Evolutionary conservation across 1,140 invertebrate genomes (phyloP).

Genomic region (Helicoverpa zea): DNA sequence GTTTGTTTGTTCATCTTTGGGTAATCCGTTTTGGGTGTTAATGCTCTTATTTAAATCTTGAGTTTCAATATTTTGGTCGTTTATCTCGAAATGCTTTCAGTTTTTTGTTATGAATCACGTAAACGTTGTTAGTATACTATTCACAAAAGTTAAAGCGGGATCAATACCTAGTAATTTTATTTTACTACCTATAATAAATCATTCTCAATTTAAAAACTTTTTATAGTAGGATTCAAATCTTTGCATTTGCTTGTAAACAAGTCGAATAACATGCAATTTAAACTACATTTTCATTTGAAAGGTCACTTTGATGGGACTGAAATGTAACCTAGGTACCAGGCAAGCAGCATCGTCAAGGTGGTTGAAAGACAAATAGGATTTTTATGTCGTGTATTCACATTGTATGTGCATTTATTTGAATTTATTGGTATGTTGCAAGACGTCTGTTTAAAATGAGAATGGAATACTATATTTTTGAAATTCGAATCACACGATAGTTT

Average conservation of each 20-base stretch:
- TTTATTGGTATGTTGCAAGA: background rate
- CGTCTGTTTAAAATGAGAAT: background rate
- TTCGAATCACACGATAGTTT: too few species aligned
- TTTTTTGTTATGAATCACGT: too few species aligned
- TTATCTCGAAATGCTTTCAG: too few species aligned
- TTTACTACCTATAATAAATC: too few species aligned
- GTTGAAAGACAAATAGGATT: background rate
- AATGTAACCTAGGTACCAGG: slow-evolving; percentile 25
- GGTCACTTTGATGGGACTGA: background rate
- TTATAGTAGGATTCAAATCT: background rate
- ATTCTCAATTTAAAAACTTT: background rate
- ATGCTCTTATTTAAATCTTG: too few species aligned
- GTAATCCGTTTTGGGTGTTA: too few species aligned
- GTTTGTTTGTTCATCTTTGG: background rate
- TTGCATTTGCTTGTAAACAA: background rate
- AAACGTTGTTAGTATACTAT: too few species aligned
- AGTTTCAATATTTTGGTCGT: too few species aligned
- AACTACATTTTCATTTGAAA: background rate
- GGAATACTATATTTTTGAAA: too few species aligned
- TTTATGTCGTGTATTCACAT: background rate
- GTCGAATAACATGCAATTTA: background rate
- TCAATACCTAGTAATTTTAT: too few species aligned
- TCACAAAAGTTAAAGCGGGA: too few species aligned
- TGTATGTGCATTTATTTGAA: slow-evolving; percentile 7
- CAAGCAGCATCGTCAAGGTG: slow-evolving; percentile 21